phyloP scores from a whole-genome alignment of 2,888 invertebrate genomes.

The Drosophila maculinotata region DNA sequence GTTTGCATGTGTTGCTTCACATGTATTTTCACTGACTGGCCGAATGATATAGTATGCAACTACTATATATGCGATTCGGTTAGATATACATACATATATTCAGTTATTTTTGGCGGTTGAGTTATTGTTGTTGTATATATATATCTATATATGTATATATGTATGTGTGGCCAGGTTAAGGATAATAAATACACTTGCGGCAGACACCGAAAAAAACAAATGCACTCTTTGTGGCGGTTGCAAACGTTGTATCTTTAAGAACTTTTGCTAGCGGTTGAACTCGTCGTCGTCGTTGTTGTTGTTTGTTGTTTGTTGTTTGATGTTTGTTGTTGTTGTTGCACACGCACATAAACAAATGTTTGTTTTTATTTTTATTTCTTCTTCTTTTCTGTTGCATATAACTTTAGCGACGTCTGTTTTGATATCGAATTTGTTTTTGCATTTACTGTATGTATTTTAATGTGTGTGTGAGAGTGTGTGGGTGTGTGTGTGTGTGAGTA shows the following conservation, averaged over 20 bases:
- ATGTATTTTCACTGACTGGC: conserved; percentile 26
- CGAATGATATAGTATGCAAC: conserved; percentile 5
- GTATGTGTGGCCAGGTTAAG: conserved; percentile 32
- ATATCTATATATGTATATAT: too few relatives aligned
- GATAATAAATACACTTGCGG: conserved; percentile 43
- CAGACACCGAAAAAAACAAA: conserved; percentile 60
- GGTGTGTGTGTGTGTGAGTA: conserved; percentile 5
- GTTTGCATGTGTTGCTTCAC: conserved; percentile 21
- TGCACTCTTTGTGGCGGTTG: conserved; percentile 37
- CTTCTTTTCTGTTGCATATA: conserved; percentile 24
- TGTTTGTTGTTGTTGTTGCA: conserved; percentile 36
- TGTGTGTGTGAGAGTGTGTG: conserved; percentile 8
- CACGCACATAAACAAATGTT: conserved; percentile 55
- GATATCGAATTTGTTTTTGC: conserved; percentile 24
- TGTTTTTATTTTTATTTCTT: conserved; percentile 13
- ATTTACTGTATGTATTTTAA: neutral
- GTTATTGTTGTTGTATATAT: conserved; percentile 38
- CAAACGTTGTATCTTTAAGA: conserved; percentile 43
- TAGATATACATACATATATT: conserved; percentile 1
- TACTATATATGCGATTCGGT: conserved; percentile 7
- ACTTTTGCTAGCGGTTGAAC: conserved; percentile 26
- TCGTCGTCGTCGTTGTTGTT: conserved; percentile 23
- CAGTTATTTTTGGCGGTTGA: conserved; percentile 40
- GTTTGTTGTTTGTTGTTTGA: conserved; percentile 9
- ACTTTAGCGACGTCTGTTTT: conserved; percentile 44